Conservation (phyloP, 2,888 invertebrate species). For the Metallyticus violacea region DNA sequence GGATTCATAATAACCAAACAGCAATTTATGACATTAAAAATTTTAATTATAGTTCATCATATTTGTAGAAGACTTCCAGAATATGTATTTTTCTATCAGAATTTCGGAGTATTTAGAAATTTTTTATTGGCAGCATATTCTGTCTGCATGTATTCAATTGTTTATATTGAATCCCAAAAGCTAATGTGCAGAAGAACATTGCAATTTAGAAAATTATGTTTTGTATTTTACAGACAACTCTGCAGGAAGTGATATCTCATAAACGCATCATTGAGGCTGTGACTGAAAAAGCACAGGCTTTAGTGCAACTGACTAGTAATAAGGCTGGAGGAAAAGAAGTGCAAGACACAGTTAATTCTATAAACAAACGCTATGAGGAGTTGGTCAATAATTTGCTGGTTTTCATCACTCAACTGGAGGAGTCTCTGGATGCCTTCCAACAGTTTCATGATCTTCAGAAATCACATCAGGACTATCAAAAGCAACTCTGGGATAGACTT, state of each 20-base stretch:
- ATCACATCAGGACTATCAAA: slow-evolving; percentile 84
- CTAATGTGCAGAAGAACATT: too few species aligned
- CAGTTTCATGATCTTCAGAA: slow-evolving; percentile 85
- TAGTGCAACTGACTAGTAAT: slow-evolving; percentile 39
- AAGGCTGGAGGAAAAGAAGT: slow-evolving; percentile 56
- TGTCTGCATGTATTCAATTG: too few species aligned
- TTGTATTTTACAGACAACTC: slow-evolving; percentile 54
- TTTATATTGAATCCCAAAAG: too few species aligned
- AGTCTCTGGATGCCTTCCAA: slow-evolving; percentile 75
- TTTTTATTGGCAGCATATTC: too few species aligned
- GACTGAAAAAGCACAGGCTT: slow-evolving; percentile 78
- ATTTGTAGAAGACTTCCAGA: too few species aligned
- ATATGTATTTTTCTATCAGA: too few species aligned
- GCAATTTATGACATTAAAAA: too few species aligned
- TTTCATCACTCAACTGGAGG: slow-evolving; percentile 70
- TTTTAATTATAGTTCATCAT: too few species aligned
- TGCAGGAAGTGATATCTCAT: slow-evolving; percentile 87
- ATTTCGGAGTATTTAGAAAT: too few species aligned
- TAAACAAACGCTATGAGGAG: slow-evolving; percentile 73
- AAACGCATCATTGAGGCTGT: slow-evolving; percentile 88
- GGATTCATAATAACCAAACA: too few species aligned
- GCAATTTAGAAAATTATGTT: too few species aligned
- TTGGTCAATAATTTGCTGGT: slow-evolving; percentile 64
- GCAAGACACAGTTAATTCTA: slow-evolving; percentile 65
- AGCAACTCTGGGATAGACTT: slow-evolving; percentile 85